Evolutionary conservation across 1,140 invertebrate genomes (phyloP).

Genomic region (Nasonia longicornis): DNA sequence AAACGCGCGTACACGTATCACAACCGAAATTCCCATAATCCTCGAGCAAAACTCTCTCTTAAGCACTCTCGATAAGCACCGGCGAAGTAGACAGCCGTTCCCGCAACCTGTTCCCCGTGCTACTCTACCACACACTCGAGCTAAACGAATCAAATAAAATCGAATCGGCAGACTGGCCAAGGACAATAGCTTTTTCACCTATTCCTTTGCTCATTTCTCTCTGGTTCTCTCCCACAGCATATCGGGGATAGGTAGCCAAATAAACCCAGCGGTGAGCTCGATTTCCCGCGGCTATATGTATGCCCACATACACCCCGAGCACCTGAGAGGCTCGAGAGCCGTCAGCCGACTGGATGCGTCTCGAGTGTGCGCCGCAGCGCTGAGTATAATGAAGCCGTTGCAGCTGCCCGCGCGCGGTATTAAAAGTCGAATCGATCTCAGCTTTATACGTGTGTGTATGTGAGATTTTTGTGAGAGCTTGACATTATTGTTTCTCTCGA

Average conservation of each 20-base stretch:
- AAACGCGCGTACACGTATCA: background rate
- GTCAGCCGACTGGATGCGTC: background rate
- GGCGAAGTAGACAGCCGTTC: background rate
- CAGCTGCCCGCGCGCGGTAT: background rate
- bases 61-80: background rate
- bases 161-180: background rate
- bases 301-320: background rate
- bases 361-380: background rate
- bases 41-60: background rate
- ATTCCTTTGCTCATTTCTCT: slow-evolving; percentile 6
- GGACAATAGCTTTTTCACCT: slow-evolving; percentile 2
- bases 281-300: background rate
- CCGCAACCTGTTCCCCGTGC: slow-evolving; percentile 3
- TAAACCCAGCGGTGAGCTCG: slow-evolving; percentile 34
- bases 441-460: background rate
- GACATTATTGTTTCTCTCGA: slow-evolving; percentile 34
- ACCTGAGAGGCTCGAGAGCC: slow-evolving; percentile 4
- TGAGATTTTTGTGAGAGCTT: background rate
- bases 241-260: slow-evolving; percentile 2
- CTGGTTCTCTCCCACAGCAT: slow-evolving; percentile 4
- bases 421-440: slow-evolving; percentile 10
- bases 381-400: background rate
- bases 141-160: slow-evolving; percentile 11
- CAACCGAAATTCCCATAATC: slow-evolving; percentile 44
- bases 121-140: background rate